Evolutionary conservation across 2,113 vertebrate genomes (phyloP).

Genomic region (Stigmatopora argus): DNA sequence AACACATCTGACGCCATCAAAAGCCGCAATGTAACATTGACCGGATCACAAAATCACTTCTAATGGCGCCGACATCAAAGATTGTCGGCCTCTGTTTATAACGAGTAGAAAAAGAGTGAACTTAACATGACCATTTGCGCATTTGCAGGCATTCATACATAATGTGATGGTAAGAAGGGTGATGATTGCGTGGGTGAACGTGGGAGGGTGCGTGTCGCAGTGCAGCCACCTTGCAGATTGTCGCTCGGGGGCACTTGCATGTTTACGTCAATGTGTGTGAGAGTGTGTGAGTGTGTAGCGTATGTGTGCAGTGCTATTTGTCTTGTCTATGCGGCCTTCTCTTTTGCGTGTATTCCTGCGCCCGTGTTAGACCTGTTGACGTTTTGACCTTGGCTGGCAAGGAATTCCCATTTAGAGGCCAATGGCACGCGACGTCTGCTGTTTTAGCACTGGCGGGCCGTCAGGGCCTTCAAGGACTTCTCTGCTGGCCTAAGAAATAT

Average conservation of each 20-base stretch:
- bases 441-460: too few species aligned
- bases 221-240: constrained; percentile 26
- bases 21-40: constrained; percentile 8
- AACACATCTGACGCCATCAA: constrained; percentile 23
- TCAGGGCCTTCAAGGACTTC: too few species aligned
- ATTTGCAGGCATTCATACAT: constrained; percentile 44
- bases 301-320: neutral
- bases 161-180: constrained; percentile 15
- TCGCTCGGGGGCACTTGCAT: neutral
- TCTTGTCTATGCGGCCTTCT: constrained; percentile 6
- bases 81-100: constrained; percentile 34
- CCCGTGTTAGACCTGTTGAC: constrained; percentile 19
- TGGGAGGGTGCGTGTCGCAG: constrained; percentile 13
- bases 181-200: neutral
- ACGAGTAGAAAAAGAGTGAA: constrained; percentile 37
- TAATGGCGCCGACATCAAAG: neutral
- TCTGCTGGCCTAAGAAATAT: too few species aligned
- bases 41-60: constrained; percentile 15
- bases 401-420: constrained; percentile 39
- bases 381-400: constrained; percentile 46
- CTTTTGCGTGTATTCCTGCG: constrained; percentile 3
- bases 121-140: constrained; percentile 53
- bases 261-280: neutral
- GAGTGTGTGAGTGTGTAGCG: neutral
- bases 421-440: constrained; percentile 34